Evolutionary conservation across 2,113 vertebrate species (phyloP), one percentile per base, ranked within the genome.

Genomic region (Uropsilus gracilis): DNA sequence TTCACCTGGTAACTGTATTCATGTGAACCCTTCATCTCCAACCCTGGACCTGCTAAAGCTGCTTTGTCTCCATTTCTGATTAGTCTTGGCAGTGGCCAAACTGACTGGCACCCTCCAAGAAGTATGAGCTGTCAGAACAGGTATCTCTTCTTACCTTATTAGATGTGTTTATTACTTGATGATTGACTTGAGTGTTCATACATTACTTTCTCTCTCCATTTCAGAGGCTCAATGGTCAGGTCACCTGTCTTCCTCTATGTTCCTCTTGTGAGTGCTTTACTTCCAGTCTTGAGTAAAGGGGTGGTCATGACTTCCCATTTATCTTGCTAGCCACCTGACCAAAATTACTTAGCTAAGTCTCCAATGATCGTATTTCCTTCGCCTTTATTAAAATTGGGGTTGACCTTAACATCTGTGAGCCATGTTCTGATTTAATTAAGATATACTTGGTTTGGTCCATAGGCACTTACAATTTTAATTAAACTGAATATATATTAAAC

Each of bases 361-460:
- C 63, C 95, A 93, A 88, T 89, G 94, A 84, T 39, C 95, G 42
- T 59, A 44, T 84, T 94, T 94, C 37, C 82, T 92, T 94, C 93
- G 94, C 89, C 42, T 37, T 90, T 90, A 92, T 97, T 98, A 95
- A 95, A 96, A 92, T 90, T 89, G 48, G 64, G 95, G 69, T 96
- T 66, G 63, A 95, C 93, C 94, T 91, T 32, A 94, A 69, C 90
- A 81, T 92, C 78, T 95, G 75, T 81, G 96, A 94, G 85, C 59
- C 89, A 87, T 96, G 97, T 97, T 97, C 91, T 86, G 97, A 97
- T 98, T 94, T 98, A 97, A 95, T 97, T 96, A 95, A 97, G 69
- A 94, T 97, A 73, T 30, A 95, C 63, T 97, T 97, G 11, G 28
- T 93, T 86, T 97, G 68, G 93, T 94, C 20, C 18, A 69, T 63